Evolutionary conservation across 2,797 vertebrate species (phyloP), one percentile per base, ranked within the genome.

Genomic region (Australoheros facetus): DNA sequence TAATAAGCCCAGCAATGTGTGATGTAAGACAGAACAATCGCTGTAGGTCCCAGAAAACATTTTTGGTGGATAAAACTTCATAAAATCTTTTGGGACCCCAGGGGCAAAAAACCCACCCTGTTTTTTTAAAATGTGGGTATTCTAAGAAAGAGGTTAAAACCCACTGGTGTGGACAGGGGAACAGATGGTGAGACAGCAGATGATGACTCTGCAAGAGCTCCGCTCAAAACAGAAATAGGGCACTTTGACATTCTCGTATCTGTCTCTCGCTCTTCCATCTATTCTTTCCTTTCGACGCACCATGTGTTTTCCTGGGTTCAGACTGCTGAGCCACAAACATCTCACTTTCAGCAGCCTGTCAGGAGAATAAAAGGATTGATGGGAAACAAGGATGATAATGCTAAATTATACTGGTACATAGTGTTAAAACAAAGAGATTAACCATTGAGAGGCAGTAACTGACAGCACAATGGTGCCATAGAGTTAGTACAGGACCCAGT

Each of bases 131-230:
- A 81, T 56, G n/a, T 37, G 54, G 75, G 28, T 75, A 32, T 26
- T 77, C 71, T 45, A 71, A 79, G 19, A 82, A 85, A 85, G 78
- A 85, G 57, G 82, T 87, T 84, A 76, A 88, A 85, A 87, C 58
- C 70, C 77, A 87, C 51, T 80, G 81, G 74, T 85, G 86, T 55
- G 12, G 75, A 87, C 75, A 81, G 75, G 82, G 42, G 84, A 92
- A 78, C 91, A 93, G 90, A 92, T 91, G 91, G 88, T 84, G 85
- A 91, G 87, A 86, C 80, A 82, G 86, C 76, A 91, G 72, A 88
- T 85, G 87, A 91, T 89, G 82, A 92, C 86, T 84, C 80, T 84
- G 89, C 89, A 85, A 90, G 84, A 86, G 83, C 26, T 64, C 60
- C 21, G 73, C 83, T 87, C 72, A 69, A 87, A 88, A 87, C 76